Evolutionary conservation across 2,113 vertebrate genomes (phyloP), one percentile per base, ranked within the genome.

Genomic region (Pollachius pollachius): DNA sequence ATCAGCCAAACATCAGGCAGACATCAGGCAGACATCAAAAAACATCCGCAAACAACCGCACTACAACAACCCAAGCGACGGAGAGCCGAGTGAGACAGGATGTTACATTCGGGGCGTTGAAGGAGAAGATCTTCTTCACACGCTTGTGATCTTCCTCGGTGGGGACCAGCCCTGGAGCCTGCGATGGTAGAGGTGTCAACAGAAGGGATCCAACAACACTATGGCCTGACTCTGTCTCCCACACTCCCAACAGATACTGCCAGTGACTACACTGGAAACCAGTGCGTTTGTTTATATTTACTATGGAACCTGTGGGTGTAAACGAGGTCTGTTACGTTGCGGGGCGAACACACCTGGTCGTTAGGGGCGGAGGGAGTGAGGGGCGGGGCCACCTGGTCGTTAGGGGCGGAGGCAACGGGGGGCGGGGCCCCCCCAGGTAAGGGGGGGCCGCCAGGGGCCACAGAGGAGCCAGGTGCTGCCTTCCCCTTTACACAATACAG

Each of bases 81-180:
- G 37, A 27, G 75, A 48, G 72, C 41, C 41, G 41, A 48, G 41
- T 48, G 41, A 41, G 5, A 41, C 37, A 19, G 68, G 21, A 52
- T 76, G 87, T 95, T 96, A 96, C 95, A 91, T 72, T 9, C 6
- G 41, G 79, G 72, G 61, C 61, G 59, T 58, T 61, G 78, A 89
- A 16, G 15, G 83, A 88, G 92, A 96, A 95, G 93, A 95, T 95
- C 92, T 92, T 94, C 91, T 90, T 95, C 82, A 96, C 93, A 16
- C 94, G 92, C 73, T 88, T 93, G 87, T 94, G 91, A 1, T 95
- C 94, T 64, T 95, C 95, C 81, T 96, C 94, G 11, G 88, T 75
- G 0, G 94, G 93, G 75, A 85, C 90, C 88, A 92, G 85, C 74
- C 9, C 73, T 73, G 86, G 81, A 74, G 87, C 91, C 95, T 97